A percentile compares a stretch with the other conserved stretches of the same genome.
Evolutionary conservation across 2,113 vertebrate species (phyloP).

Genomic region (Notiomystis cincta): DNA sequence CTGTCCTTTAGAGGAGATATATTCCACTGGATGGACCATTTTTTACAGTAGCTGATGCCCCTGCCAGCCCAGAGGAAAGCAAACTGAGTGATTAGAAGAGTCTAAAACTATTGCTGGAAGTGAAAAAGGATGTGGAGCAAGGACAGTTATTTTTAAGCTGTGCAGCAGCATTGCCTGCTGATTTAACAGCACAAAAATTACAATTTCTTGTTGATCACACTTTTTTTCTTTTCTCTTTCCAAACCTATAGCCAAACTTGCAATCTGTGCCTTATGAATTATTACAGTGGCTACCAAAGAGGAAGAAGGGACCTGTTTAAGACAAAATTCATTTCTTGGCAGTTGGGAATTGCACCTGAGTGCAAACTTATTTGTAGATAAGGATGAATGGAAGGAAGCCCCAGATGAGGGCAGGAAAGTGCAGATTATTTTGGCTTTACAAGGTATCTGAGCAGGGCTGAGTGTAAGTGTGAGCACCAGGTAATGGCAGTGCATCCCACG

Average conservation of each 20-base stretch:
- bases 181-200: neutral
- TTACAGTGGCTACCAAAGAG: neutral
- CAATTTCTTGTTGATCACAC: neutral
- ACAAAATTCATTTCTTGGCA: neutral
- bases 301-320: neutral
- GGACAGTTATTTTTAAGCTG: conserved; percentile 36
- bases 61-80: conserved; percentile 29
- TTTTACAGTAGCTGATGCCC: conserved; percentile 21
- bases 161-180: neutral
- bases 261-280: neutral
- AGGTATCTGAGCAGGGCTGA: neutral
- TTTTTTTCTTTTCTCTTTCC: neutral
- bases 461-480: neutral
- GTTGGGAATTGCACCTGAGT: neutral
- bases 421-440: neutral
- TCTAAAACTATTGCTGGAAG: conserved; percentile 1
- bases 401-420: neutral
- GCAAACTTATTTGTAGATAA: neutral
- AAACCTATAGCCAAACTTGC: neutral
- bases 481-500: neutral
- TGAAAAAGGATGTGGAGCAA: conserved; percentile 18
- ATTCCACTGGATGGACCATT: conserved; percentile 9
- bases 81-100: conserved; percentile 39
- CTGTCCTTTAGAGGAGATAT: conserved; percentile 6
- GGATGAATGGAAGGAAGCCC: neutral